Percentiles rank a stretch among this genome's conserved stretches.
phyloP scores from a whole-genome alignment of 2,113 vertebrate genomes.

The Pelvicachromis taeniatus region DNA sequence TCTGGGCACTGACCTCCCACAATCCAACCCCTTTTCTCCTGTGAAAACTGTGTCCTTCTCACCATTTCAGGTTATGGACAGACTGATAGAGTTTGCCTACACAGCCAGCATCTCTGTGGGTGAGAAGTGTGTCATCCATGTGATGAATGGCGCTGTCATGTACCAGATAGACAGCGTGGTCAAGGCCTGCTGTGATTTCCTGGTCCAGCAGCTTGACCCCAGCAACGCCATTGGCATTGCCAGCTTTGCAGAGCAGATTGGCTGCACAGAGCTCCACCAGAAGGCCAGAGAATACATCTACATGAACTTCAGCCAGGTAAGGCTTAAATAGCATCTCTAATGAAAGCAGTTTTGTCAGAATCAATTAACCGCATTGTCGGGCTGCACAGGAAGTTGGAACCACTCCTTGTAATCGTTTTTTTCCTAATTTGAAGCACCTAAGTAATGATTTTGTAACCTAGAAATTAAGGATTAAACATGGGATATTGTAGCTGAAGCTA shows the following conservation, averaged over 20 bases:
- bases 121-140: conserved; percentile 89
- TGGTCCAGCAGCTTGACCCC: conserved; percentile 90
- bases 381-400: not conserved
- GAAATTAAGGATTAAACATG: not conserved
- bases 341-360: not conserved
- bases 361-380: not conserved
- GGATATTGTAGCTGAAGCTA: not conserved
- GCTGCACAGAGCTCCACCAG: conserved; percentile 87
- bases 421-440: not conserved
- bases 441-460: not conserved
- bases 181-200: conserved; percentile 88
- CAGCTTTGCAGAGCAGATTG: conserved; percentile 90
- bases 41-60: not conserved
- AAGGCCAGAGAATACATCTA: conserved; percentile 92
- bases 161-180: conserved; percentile 97
- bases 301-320: conserved; percentile 91
- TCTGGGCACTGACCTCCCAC: not conserved
- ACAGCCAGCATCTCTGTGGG: conserved; percentile 92
- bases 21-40: not conserved
- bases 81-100: conserved; percentile 91
- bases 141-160: conserved; percentile 95
- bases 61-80: conserved; percentile 81
- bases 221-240: conserved; percentile 96
- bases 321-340: not conserved
- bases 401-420: not conserved